Evolutionary conservation across 1,140 invertebrate genomes (phyloP), one percentile per base, ranked within the genome.

Genomic region (Asobara japonica): DNA sequence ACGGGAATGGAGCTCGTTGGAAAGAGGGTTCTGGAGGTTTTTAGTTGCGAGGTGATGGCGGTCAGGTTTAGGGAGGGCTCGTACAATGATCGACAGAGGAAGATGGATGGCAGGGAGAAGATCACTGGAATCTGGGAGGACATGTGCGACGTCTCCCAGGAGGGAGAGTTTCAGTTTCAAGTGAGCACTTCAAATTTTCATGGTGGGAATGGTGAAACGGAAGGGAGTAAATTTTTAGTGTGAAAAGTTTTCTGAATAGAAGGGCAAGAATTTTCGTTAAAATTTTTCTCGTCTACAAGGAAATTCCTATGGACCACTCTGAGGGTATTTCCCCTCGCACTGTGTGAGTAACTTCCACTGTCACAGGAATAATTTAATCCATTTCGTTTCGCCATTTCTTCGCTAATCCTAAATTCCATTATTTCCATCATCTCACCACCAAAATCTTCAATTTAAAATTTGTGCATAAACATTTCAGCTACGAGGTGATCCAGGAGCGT

Each of bases 71-170:
- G 71, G 61, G 30, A 74, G 10, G 80, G 81, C 38, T 86, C 87
- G 3, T 88, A 80, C 48, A 85, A 83, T 76, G 79, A 84, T 11
- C 76, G 80, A 25, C 72, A 71, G 68, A 74, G 75, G 69, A 78
- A 51, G 69, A 71, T 78, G 36, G n/a, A 70, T 11, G 67, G 75
- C n/a, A 8, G 64, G 8, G 16, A 79, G 22, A 74, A 74, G n/a
- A 65, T 87, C 20, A 33, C 62, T 5, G 36, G 65, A 72, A 36
- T 77, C 16, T 6, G 4, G 2, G 20, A 51, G 5, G 51, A 72
- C 25, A 13, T 45, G 69, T 3, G 4, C 45, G 0, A 18, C 29
- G 13, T 31, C 6, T 22, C 31, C 31, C 16, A 7, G 2, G 22
- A 30, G 13, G n/a, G 25, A 1, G 5, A 31, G 3, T 16, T 62